Evolutionary conservation across 2,797 vertebrate genomes (phyloP).

Genomic region (Premnoplex brunnescens): DNA sequence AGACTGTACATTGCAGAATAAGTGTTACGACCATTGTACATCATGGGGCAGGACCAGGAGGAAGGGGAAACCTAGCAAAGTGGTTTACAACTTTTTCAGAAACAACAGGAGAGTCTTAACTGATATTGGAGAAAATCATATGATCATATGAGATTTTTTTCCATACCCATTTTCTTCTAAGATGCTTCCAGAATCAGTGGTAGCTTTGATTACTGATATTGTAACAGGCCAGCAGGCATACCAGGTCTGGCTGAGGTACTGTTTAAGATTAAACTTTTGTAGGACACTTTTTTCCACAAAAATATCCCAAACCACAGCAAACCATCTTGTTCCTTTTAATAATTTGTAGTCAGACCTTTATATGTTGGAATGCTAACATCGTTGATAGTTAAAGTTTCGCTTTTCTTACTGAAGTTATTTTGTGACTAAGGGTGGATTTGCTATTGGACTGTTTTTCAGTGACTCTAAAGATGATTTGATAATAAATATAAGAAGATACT

Average conservation of each 20-base stretch:
- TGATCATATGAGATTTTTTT: background rate
- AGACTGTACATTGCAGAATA: background rate
- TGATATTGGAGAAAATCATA: background rate
- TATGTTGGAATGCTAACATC: background rate
- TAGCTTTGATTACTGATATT: background rate
- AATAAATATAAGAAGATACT: background rate
- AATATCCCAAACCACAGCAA: background rate
- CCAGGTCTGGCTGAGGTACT: background rate
- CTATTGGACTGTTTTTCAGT: background rate
- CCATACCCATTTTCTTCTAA: background rate
- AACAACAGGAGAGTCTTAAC: background rate
- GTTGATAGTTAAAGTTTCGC: background rate
- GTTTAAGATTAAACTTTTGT: background rate
- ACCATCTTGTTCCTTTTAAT: background rate
- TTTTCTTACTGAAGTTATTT: background rate
- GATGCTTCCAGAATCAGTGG: background rate
- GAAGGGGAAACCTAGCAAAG: background rate
- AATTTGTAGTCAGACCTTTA: background rate
- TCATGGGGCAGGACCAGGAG: background rate
- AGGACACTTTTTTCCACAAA: background rate
- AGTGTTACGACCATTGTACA: background rate
- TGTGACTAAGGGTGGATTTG: background rate
- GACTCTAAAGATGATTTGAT: background rate
- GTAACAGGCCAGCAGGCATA: background rate
- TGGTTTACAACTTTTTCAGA: background rate